Base-by-base conservation (phyloP, 2,797 vertebrate species). In the Calcarius lapponicus region DNA sequence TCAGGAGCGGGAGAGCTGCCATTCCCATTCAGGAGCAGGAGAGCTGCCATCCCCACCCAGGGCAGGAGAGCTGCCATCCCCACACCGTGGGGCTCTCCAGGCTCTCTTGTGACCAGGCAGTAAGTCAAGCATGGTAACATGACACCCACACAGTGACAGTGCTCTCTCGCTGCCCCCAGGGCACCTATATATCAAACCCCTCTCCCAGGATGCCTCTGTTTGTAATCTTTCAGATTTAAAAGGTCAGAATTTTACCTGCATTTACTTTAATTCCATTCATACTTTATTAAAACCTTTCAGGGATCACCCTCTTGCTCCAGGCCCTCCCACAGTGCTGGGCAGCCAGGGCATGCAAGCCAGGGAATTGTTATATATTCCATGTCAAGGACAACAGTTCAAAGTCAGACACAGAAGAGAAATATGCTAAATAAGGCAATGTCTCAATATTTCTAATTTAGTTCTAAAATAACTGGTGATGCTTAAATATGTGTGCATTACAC, bases 331-430 rank as follows among this genome's bases (percentile, higher is more conserved):
- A 56, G 43, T 56, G 79, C 85, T 66, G 72, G 58, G 62, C 58
- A 95, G 89, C 70, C 66, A 72, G 62, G 51, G 15, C 56, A 73
- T 2, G 12, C 43, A 31, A 42, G 16, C 54, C 19, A 34, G 50
- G 82, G 76, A 93, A 72, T 67, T 65, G 20, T 31, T 51, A 53
- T 16, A 10, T 62, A 74, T 82, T 89, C 53, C n/a, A 19, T 17
- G 75, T 90, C 93, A 96, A 96, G 96, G 88, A 92, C 70, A 93
- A 70, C 34, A 70, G 36, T 11, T 88, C 56, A 82, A 93, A 88
- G 64, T 80, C 86, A 78, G 75, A 43, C 34, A 75, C 10, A 25
- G 43, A 70, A 51, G 7, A 73, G 18, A 36, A 43, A 73, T 48
- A 75, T 64, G 38, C 66, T 93, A 86, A 92, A 79, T 72, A 70